phyloP scores from a whole-genome alignment of 2,113 vertebrate species.

The Oncorhynchus mykiss region DNA sequence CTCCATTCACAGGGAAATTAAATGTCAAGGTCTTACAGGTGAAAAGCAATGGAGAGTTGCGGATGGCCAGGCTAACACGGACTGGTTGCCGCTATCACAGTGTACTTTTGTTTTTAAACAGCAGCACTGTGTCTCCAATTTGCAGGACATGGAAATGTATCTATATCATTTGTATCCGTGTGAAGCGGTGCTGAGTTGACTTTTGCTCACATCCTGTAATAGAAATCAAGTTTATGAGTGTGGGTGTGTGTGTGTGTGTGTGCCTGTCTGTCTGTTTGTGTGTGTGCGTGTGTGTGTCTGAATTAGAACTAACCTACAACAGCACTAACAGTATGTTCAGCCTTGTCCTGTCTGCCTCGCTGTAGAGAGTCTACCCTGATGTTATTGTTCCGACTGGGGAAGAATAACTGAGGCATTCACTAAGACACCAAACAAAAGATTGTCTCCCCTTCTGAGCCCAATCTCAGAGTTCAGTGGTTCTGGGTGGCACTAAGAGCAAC shows the following conservation, averaged over 20 bases:
- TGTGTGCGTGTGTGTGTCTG: no score
- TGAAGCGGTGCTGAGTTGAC: no score
- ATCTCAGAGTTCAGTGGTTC: slow-evolving; percentile 14
- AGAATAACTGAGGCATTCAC: background rate
- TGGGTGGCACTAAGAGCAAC: slow-evolving; percentile 12
- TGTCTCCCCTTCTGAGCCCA: slow-evolving; percentile 10
- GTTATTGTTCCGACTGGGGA: no score
- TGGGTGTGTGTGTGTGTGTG: no score
- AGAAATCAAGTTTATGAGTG: no score
- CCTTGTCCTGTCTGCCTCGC: no score
- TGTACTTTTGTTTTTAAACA: background rate
- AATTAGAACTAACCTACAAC: no score
- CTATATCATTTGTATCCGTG: no score
- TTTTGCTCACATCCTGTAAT: no score
- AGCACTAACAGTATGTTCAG: no score
- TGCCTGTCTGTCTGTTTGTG: no score
- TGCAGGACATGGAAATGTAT: background rate
- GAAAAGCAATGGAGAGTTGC: background rate
- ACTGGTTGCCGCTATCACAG: background rate
- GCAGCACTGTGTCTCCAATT: background rate
- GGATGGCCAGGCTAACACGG: background rate
- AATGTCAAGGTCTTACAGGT: slow-evolving; percentile 1
- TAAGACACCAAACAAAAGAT: slow-evolving; percentile 9
- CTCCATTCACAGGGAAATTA: background rate
- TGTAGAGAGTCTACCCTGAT: no score